These are phyloP conservation scores for Pangasius larnaudii DNA, from an alignment of 2,797 vertebrate species.

Conservation along the genomic window DNA sequence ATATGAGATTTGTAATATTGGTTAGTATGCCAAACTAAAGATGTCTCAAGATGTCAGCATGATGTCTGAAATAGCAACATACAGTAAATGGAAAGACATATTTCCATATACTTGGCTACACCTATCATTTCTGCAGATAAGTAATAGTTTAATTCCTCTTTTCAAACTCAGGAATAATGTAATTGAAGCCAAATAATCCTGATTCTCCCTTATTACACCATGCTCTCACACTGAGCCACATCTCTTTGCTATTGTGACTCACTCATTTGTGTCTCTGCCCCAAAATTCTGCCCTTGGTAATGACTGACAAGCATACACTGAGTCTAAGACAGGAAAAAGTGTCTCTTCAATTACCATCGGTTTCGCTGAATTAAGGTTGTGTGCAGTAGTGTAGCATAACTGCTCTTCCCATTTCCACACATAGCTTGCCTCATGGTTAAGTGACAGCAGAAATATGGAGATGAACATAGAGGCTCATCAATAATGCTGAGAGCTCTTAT, in stretches of 20 bases:
- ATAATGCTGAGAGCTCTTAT: conserved; percentile 34
- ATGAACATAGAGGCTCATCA: conserved; percentile 4
- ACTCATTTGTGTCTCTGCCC: conserved; percentile 12
- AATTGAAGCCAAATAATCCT: neutral
- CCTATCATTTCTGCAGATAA: neutral
- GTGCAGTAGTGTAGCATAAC: neutral
- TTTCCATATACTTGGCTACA: neutral
- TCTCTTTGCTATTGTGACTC: neutral
- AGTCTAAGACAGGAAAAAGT: conserved; percentile 45
- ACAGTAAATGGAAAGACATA: neutral
- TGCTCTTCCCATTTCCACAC: conserved; percentile 19
- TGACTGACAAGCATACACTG: conserved; percentile 50
- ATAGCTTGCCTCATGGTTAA: conserved; percentile 14
- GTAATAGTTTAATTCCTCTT: neutral
- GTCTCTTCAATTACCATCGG: conserved; percentile 50
- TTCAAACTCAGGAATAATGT: neutral
- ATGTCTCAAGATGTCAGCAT: neutral
- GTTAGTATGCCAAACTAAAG: neutral
- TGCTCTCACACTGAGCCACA: neutral
- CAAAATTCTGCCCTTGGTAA: conserved; percentile 13
- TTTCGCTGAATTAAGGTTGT: conserved; percentile 48
- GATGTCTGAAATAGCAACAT: too few relatives aligned
- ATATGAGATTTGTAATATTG: neutral
- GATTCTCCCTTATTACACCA: neutral
- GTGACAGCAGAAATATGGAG: conserved; percentile 40